These are phyloP conservation scores for Scaptomyza tumidula DNA, from an alignment of 2,888 invertebrate genomes.

Conservation along the genomic window DNA sequence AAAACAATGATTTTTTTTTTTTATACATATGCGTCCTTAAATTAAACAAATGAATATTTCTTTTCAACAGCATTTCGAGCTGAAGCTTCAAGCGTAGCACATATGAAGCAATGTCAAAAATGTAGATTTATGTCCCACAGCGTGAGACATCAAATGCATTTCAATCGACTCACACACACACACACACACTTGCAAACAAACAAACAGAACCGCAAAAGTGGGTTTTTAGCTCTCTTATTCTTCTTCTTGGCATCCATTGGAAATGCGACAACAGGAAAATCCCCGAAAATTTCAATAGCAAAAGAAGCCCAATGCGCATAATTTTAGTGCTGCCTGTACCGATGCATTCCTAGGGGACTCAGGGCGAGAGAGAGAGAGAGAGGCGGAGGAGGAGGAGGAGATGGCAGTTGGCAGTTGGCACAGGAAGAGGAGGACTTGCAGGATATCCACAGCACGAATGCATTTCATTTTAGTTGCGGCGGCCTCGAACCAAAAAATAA, in stretches of 20 bases:
- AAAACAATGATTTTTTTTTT: no score
- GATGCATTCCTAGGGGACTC: slow-evolving; percentile 7
- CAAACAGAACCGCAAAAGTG: slow-evolving; percentile 42
- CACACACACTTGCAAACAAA: slow-evolving; percentile 11
- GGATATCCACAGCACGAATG: slow-evolving; percentile 43
- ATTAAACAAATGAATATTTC: background rate
- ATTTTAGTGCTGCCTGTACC: slow-evolving; percentile 36
- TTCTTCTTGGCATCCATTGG: slow-evolving; percentile 27
- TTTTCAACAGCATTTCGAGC: background rate
- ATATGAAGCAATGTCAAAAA: slow-evolving; percentile 14
- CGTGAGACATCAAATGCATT: slow-evolving; percentile 39
- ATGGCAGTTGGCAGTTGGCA: slow-evolving; percentile 3
- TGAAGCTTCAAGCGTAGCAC: background rate
- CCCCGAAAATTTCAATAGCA: slow-evolving; percentile 64
- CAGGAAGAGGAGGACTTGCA: slow-evolving; percentile 11
- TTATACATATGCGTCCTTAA: background rate
- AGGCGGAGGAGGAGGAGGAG: background rate
- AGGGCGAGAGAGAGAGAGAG: background rate
- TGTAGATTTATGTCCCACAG: slow-evolving; percentile 50
- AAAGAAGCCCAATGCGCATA: slow-evolving; percentile 72
- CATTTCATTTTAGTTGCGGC: slow-evolving; percentile 66
- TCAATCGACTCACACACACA: slow-evolving; percentile 10
- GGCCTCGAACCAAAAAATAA: slow-evolving; percentile 17
- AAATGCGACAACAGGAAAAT: slow-evolving; percentile 51
- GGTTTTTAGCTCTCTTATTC: background rate